Conservation (phyloP, 2,113 vertebrate species). For the Notothenia rossii region DNA sequence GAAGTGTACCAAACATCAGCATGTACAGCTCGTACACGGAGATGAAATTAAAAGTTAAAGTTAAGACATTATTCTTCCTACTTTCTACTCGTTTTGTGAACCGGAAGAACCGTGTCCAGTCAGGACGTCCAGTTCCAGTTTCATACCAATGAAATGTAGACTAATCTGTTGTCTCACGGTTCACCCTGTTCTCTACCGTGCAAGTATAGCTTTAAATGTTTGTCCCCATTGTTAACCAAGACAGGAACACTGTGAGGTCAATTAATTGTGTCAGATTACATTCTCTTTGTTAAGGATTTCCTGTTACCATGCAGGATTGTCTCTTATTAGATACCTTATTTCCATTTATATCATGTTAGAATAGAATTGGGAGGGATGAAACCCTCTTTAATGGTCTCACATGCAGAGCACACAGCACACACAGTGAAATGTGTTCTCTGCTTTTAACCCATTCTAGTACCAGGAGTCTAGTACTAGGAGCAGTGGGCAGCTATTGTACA, state of each 20-base stretch:
- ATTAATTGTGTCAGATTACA: not conserved
- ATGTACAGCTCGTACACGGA: not conserved
- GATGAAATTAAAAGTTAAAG: not conserved
- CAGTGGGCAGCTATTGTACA: too few species aligned
- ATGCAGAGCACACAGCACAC: too few species aligned
- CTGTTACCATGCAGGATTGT: not conserved
- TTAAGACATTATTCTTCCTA: not conserved
- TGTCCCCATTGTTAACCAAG: conserved; percentile 16
- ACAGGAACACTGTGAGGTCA: not conserved
- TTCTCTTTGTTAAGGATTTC: not conserved
- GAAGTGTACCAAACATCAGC: conserved; percentile 28
- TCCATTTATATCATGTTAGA: too few species aligned
- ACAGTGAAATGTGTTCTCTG: too few species aligned
- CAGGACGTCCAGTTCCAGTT: not conserved
- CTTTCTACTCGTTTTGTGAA: not conserved
- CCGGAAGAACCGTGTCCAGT: not conserved
- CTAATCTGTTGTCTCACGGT: conserved; percentile 40
- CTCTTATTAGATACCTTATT: too few species aligned
- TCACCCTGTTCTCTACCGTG: conserved; percentile 32
- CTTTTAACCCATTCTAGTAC: too few species aligned
- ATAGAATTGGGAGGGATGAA: too few species aligned
- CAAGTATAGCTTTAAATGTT: conserved; percentile 18
- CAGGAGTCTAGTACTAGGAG: too few species aligned
- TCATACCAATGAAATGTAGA: conserved; percentile 26
- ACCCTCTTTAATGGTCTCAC: too few species aligned